Percentiles rank a stretch among this genome's conserved stretches.
phyloP scores from a whole-genome alignment of 2,113 vertebrate species.

The Xenus cinereus region DNA sequence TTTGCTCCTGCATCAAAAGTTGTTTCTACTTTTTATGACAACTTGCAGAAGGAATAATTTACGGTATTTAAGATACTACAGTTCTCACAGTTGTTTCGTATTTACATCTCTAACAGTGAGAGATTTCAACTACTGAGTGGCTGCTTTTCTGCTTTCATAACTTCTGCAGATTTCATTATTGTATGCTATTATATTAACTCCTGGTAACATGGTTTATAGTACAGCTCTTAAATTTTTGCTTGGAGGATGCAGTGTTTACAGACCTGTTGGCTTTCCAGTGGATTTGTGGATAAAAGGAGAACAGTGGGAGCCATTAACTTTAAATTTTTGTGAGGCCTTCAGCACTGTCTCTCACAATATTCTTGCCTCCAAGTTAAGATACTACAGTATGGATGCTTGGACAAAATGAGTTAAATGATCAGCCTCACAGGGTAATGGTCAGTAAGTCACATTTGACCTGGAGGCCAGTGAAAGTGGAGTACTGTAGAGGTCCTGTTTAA shows the following conservation, averaged over 20 bases:
- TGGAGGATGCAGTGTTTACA: neutral
- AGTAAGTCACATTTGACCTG: neutral
- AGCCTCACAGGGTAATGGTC: neutral
- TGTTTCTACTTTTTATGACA: neutral
- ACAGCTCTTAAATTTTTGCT: neutral
- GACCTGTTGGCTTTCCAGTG: neutral
- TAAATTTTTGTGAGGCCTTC: neutral
- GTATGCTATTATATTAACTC: neutral
- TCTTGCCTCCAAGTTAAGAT: neutral
- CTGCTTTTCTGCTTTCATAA: neutral
- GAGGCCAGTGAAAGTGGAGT: neutral
- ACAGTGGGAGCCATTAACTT: neutral
- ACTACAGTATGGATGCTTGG: neutral
- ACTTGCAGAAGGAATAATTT: neutral
- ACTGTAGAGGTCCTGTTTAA: neutral
- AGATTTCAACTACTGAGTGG: neutral
- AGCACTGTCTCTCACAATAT: neutral
- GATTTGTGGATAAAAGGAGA: neutral
- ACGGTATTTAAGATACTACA: neutral
- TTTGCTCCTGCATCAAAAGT: neutral
- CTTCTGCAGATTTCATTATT: neutral
- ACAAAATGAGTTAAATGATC: neutral
- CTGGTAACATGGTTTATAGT: neutral
- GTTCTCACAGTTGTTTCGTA: neutral
- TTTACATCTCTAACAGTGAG: neutral